Evolutionary conservation across 2,888 invertebrate genomes (phyloP).

Genomic region (Oscheius sp.): DNA sequence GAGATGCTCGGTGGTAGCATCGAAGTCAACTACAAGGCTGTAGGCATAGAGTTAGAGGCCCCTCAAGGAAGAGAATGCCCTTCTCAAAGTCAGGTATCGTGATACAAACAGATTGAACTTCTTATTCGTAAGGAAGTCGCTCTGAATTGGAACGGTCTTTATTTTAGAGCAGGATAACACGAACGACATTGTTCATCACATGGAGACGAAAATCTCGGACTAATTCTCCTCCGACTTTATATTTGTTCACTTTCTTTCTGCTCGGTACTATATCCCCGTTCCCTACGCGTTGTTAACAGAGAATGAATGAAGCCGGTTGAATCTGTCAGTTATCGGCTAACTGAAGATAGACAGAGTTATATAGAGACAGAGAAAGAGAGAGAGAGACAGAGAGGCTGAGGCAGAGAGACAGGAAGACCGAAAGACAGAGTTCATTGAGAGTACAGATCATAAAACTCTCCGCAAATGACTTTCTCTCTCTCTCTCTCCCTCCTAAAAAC

Average conservation of each 20-base stretch:
- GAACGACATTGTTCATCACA: constrained; percentile 50
- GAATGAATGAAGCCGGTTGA: background rate
- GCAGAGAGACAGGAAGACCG: no score
- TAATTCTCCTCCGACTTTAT: constrained; percentile 16
- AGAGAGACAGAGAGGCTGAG: no score
- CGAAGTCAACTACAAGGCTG: constrained; percentile 62
- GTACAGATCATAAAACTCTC: no score
- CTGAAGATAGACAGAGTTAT: no score
- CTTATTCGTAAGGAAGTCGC: constrained; percentile 55
- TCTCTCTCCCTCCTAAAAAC: no score
- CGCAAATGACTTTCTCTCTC: no score
- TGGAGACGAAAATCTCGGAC: constrained; percentile 43
- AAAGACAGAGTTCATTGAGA: no score
- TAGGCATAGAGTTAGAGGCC: constrained; percentile 60
- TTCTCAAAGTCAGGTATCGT: constrained; percentile 64
- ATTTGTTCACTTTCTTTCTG: constrained; percentile 27
- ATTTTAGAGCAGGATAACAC: constrained; percentile 55
- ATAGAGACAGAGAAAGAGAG: no score
- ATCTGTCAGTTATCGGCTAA: background rate
- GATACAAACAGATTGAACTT: constrained; percentile 67
- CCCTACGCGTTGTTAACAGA: constrained; percentile 19
- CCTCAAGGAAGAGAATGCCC: constrained; percentile 68
- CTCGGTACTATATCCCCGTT: constrained; percentile 19
- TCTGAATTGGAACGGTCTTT: no score
- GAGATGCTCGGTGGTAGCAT: constrained; percentile 64